Evolutionary conservation across 2,113 vertebrate species (phyloP), one percentile per base, ranked within the genome.

Genomic region (Melanerpes formicivorus): DNA sequence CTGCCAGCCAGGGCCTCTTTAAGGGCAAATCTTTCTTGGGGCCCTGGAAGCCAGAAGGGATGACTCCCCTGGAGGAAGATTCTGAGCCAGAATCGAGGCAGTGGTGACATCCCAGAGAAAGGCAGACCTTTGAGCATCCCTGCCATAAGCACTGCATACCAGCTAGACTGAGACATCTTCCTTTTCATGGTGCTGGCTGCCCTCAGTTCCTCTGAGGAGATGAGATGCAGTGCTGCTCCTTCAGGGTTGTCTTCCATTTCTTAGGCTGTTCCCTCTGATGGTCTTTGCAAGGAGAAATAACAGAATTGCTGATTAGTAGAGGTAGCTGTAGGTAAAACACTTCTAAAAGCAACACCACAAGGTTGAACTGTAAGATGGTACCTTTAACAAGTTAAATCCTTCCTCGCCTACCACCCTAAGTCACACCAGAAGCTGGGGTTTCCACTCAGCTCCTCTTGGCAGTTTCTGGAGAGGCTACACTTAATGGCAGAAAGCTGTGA

Each of bases 311-410:
- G 7, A 2, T 77, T 70, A 83, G 48, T 16, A 13, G 44, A 63
- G 0, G 2, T 30, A 25, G 44, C 23, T 19, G 27, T 12, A 73
- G 32, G 27, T n/a, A 14, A 55, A 40, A 40, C 8, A 13, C n/a
- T 52, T 84, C 23, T 48, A 37, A 84, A 89, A 75, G 58, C 54
- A 81, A 52, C 32, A 74, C 5, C 18, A 27, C 52, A 71, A 4
- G 0, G 3, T 3, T 58, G n/a, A 77, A 23, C 34, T 34, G 0
- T 15, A 63, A 60, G 21, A 29, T 0, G 0, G 42, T 34, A 50
- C 42, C 29, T 66, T 64, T 25, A 78, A 0, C 6, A 81, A 66
- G 26, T 34, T 22, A 85, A 30, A 18, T 46, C 29, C 59, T 81
- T 64, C 18, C 32, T 93, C 10, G 5, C 29, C 10, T 78, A 64